Evolutionary conservation across 92 coral and sea anemone species (phyloP), one percentile per base, ranked within the genome.

Genomic region (Ricordea florida): DNA sequence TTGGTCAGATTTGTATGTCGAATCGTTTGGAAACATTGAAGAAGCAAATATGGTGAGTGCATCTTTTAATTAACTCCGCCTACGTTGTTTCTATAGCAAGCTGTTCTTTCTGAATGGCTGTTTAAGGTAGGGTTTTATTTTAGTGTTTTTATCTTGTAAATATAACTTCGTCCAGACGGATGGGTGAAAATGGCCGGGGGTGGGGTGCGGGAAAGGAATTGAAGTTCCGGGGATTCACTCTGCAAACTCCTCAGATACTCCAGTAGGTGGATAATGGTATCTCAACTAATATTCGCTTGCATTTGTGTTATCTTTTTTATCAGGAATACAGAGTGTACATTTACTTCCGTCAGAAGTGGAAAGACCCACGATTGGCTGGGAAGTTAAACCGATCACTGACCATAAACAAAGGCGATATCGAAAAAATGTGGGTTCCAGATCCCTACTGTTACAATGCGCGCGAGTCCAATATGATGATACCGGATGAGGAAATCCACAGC

Each of bases 1-100:
- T 28, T 41, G 42, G 6, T 69, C 79, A 26, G 35, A 62, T n/a
- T 22, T 87, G 57, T 47, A 64, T 10, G 80, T 92, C 5, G 87
- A 88, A 58, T 89, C 97, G 3, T 92, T 92, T 45, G 97, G 93
- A 30, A 89, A 83, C 63, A 92, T 92, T 40, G 90, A 88, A 48
- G 97, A 88, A 53, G 87, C 93, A 1, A 59, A 89, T 22, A 92
- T 92, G 97, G 97, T 91, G 49, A 20, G 85, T 16, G 8, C 23
- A 15, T 28, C 3, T 1, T 56, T 13, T 56, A 24, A 21, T 6
- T 3, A 17, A 4, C 3, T 6, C 11, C 11, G 5, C 27, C n/a
- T n/a, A n/a, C n/a, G n/a, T n/a, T n/a, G n/a, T n/a, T n/a, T n/a
- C n/a, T n/a, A n/a, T n/a, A n/a, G n/a, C n/a, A n/a, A n/a, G n/a